Evolutionary conservation across 2,888 invertebrate species (phyloP), one percentile per base, ranked within the genome.

Genomic region (Sminthurides aquaticus): DNA sequence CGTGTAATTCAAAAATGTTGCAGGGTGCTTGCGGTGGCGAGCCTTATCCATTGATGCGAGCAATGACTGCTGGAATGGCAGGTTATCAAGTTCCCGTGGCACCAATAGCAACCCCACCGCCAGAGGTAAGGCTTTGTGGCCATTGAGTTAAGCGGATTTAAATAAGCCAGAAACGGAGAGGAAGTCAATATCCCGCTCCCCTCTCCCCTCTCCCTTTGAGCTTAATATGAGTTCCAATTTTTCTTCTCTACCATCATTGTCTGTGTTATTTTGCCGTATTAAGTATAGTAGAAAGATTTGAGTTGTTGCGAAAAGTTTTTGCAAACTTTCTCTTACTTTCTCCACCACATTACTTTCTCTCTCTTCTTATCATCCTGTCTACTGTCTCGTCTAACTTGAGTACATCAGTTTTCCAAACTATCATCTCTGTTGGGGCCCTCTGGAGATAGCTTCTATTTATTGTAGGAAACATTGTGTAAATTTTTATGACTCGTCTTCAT

Each of bases 1-100:
- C n/a, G n/a, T n/a, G n/a, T n/a, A n/a, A n/a, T n/a, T n/a, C n/a
- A n/a, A n/a, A n/a, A n/a, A n/a, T n/a, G n/a, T n/a, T n/a, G n/a
- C 57, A 64, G 64, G 57, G 52, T 25, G 43, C 57, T 15, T 67
- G 67, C 27, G 61, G 58, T 28, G 59, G 58, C 18, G 67, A 64
- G 26, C n/a, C 57, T 8, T 34, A 61, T 56, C 60, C 62, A 18
- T 57, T 67, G n/a, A 27, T 57, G 15, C 49, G 48, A 27, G 20
- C 52, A 27, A 56, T 67, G 8, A 11, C 48, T 20, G 52, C 56
- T 27, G 60, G 52, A 25, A 27, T 60, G 20, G 49, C n/a, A 11
- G 64, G 59, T 26, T 64, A 64, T 43, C 28, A 29, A 52, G 64
- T 64, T 57, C 64, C 64, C 1, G 29, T 52, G 3, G 26, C 64